phyloP scores from a whole-genome alignment of 2,797 vertebrate species.

The Pelochelys cantorii region DNA sequence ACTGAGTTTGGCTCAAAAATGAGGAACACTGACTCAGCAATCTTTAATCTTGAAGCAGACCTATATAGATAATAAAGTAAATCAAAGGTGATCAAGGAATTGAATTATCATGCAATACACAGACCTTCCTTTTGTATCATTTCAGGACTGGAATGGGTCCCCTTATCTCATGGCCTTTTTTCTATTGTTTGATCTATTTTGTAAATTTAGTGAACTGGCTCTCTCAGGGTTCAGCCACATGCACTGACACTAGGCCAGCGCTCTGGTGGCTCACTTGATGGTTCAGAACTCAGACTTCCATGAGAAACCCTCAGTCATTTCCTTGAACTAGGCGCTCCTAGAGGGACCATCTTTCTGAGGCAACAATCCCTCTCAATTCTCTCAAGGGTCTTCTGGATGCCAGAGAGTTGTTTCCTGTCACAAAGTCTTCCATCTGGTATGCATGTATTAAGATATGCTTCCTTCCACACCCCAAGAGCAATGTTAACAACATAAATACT shows the following conservation, averaged over 20 bases:
- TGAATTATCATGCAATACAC: background rate
- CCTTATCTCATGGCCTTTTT: background rate
- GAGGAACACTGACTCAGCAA: background rate
- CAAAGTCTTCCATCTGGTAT: background rate
- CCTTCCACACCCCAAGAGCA: background rate
- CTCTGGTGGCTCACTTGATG: background rate
- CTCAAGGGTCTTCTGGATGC: background rate
- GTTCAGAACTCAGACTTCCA: background rate
- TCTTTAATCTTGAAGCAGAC: background rate
- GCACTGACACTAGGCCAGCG: background rate
- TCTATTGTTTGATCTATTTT: background rate
- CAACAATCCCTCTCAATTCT: background rate
- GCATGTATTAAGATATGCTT: background rate
- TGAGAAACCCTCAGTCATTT: background rate
- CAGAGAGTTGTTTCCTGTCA: background rate
- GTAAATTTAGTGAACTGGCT: background rate
- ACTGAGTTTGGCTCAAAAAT: background rate
- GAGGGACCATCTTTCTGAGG: background rate
- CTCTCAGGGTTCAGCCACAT: background rate
- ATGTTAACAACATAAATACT: background rate
- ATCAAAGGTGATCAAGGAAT: background rate
- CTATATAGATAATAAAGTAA: background rate
- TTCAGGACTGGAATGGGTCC: background rate
- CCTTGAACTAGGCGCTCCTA: background rate
- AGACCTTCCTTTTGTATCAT: background rate